phyloP scores from a whole-genome alignment of 2,797 vertebrate species.

The Acestrorhynchus altus region DNA sequence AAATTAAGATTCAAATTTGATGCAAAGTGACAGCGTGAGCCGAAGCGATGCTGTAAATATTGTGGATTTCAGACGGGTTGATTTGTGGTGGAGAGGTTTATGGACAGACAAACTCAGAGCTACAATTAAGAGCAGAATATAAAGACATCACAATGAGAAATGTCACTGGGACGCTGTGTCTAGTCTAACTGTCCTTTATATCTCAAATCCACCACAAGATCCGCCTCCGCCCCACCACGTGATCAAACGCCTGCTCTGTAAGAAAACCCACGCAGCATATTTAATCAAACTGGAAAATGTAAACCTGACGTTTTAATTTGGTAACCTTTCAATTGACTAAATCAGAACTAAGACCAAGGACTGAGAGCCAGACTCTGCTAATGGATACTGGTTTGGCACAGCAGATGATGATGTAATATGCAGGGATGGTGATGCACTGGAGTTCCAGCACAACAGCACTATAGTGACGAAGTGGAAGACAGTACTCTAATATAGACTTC shows the following conservation, averaged over 20 bases:
- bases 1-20: too few relatives aligned
- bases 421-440: neutral
- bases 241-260: too few relatives aligned
- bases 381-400: neutral
- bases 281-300: too few relatives aligned
- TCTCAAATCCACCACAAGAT: neutral
- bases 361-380: neutral
- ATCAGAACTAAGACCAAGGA: neutral
- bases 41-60: neutral
- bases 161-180: neutral
- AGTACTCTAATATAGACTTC: neutral
- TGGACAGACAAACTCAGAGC: neutral
- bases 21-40: neutral
- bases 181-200: conserved; percentile 4
- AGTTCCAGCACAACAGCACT: neutral
- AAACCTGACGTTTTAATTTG: too few relatives aligned
- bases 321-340: neutral
- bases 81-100: neutral
- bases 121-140: neutral
- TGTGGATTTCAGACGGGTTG: neutral
- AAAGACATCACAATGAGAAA: neutral
- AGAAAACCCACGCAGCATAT: too few relatives aligned
- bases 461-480: too few relatives aligned
- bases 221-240: too few relatives aligned
- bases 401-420: conserved; percentile 17